A percentile compares a stretch with the other conserved stretches of the same genome.
These are phyloP conservation scores for Psylliodes chrysocephalus DNA, from an alignment of 2,888 invertebrate species.

Conservation along the genomic window DNA sequence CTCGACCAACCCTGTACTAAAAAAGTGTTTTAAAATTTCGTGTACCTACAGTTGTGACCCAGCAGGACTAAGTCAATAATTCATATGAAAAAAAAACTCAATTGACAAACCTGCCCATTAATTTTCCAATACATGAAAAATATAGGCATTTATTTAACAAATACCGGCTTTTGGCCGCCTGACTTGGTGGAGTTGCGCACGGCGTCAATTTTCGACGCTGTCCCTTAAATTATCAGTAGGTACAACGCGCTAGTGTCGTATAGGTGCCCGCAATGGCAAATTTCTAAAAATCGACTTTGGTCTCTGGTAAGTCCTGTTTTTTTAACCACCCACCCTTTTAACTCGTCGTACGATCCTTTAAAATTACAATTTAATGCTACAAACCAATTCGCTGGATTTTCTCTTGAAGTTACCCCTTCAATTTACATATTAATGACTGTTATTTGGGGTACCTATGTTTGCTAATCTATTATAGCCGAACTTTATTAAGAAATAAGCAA, in stretches of 20 bases:
- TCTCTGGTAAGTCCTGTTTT: conserved; percentile 62
- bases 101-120: conserved; percentile 25
- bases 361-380: no score
- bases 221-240: conserved; percentile 65
- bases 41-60: conserved; percentile 2
- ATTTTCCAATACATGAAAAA: conserved; percentile 36
- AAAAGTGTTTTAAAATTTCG: background rate
- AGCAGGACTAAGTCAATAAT: conserved; percentile 16
- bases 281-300: conserved; percentile 63
- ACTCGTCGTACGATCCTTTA: no score
- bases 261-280: conserved; percentile 64
- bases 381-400: background rate
- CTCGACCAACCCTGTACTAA: background rate
- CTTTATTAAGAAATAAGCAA: no score
- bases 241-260: conserved; percentile 64
- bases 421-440: background rate
- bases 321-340: no score
- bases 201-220: conserved; percentile 59
- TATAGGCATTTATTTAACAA: conserved; percentile 59
- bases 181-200: conserved; percentile 64
- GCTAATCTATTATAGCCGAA: no score
- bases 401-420: background rate
- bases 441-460: background rate
- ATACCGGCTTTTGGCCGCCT: conserved; percentile 63
- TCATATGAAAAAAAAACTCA: conserved; percentile 20